phyloP scores from a whole-genome alignment of 2,113 vertebrate species.

The Myrmophylax atrothorax region DNA sequence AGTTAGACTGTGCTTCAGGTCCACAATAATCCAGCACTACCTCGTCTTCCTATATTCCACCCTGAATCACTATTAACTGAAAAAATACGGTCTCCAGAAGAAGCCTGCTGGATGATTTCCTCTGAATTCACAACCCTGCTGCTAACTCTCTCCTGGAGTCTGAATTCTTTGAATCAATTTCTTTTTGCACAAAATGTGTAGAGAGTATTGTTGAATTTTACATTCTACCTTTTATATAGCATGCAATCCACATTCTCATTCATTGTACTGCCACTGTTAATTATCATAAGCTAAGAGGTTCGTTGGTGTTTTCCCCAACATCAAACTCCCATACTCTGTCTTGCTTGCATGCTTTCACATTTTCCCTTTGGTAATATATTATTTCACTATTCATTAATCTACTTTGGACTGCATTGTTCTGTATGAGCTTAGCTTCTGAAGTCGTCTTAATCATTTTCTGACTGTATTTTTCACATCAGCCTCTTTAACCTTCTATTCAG shows the following conservation, averaged over 20 bases:
- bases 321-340: not conserved
- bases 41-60: not conserved
- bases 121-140: not conserved
- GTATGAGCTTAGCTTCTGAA: slow-evolving; percentile 26
- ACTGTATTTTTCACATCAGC: slow-evolving; percentile 39
- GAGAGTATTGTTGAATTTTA: not conserved
- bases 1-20: not conserved
- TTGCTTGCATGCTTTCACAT: not conserved
- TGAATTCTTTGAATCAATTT: not conserved
- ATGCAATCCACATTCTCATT: not conserved
- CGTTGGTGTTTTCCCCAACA: not conserved
- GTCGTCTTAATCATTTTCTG: slow-evolving; percentile 37
- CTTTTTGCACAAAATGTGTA: not conserved
- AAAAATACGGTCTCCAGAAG: not conserved
- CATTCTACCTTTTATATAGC: not conserved
- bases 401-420: not conserved
- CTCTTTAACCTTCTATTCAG: not conserved
- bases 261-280: not conserved
- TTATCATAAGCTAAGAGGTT: not conserved
- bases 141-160: not conserved
- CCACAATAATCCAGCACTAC: not conserved
- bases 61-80: not conserved
- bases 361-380: not conserved
- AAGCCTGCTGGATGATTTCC: not conserved
- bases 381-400: slow-evolving; percentile 51